Evolutionary conservation across 1,140 invertebrate genomes (phyloP).

Genomic region (Phymastichus coffea): DNA sequence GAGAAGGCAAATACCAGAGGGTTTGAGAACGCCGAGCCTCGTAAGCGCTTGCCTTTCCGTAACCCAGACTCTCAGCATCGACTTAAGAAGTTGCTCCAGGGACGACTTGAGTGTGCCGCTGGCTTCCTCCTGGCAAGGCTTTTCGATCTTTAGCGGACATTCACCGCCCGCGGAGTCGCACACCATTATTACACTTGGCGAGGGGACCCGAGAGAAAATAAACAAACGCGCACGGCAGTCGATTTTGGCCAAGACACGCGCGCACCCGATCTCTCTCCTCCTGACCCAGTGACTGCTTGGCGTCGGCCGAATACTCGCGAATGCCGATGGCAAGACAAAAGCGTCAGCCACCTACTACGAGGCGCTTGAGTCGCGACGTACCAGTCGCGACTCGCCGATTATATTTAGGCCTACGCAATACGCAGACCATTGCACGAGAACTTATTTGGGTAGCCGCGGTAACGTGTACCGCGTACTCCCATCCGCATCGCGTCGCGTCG

Average conservation of each 20-base stretch:
- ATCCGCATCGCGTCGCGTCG: no score
- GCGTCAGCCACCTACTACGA: constrained; percentile 6
- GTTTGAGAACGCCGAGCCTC: constrained; percentile 39
- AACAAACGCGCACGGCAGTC: no score
- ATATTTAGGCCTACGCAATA: constrained; percentile 45
- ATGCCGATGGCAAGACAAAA: neutral
- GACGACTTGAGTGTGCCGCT: constrained; percentile 65
- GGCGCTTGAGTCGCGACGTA: no score
- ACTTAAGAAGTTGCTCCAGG: constrained; percentile 74
- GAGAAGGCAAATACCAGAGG: constrained; percentile 40
- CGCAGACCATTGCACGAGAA: constrained; percentile 45
- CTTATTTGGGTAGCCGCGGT: no score
- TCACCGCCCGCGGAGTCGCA: constrained; percentile 48
- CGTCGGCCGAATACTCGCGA: neutral
- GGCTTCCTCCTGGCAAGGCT: constrained; percentile 20
- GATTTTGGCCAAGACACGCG: no score
- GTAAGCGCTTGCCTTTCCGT: constrained; percentile 69
- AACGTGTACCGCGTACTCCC: no score
- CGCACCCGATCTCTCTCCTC: constrained; percentile 27
- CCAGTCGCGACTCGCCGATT: constrained; percentile 38
- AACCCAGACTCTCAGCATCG: constrained; percentile 81
- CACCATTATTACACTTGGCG: constrained; percentile 43
- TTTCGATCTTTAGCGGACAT: constrained; percentile 42
- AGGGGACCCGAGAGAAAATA: constrained; percentile 39
- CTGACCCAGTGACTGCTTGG: constrained; percentile 53